A percentile compares a stretch with the other conserved stretches of the same genome.
These are phyloP conservation scores for Syngnathoides biaculeatus DNA, from an alignment of 2,113 vertebrate genomes.

Conservation along the genomic window DNA sequence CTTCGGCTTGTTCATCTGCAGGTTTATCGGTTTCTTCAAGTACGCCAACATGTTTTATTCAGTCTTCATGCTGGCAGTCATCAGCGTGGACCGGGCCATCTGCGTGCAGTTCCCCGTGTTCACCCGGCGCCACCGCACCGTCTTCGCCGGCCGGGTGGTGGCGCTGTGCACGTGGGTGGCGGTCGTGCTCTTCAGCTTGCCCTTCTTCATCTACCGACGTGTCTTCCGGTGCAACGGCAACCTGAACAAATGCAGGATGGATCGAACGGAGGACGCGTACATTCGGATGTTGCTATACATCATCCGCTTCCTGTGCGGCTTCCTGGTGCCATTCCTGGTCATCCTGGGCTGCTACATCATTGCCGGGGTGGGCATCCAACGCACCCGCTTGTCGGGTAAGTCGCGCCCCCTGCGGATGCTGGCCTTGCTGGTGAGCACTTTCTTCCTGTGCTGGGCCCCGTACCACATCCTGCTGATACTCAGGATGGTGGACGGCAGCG, in stretches of 20 bases:
- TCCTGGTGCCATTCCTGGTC: constrained; percentile 71
- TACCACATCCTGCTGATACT: constrained; percentile 71
- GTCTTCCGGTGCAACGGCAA: constrained; percentile 52
- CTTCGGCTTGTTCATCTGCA: constrained; percentile 71
- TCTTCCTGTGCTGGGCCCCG: constrained; percentile 77
- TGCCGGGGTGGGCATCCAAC: constrained; percentile 54
- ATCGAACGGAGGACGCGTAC: constrained; percentile 22
- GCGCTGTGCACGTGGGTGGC: constrained; percentile 51
- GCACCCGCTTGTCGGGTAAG: constrained; percentile 55
- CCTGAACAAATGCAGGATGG: constrained; percentile 58
- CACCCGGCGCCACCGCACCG: constrained; percentile 47
- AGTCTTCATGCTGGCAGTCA: constrained; percentile 72
- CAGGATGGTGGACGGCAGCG: constrained; percentile 65
- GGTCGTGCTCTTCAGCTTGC: constrained; percentile 54
- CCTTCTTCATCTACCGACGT: constrained; percentile 60
- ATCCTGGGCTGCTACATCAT: constrained; percentile 68
- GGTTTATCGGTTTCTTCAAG: constrained; percentile 74
- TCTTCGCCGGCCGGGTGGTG: constrained; percentile 43
- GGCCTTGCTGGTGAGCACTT: constrained; percentile 58
- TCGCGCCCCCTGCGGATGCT: constrained; percentile 65
- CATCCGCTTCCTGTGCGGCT: constrained; percentile 73
- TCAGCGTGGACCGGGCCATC: constrained; percentile 75
- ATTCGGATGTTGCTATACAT: constrained; percentile 35
- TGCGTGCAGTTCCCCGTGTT: constrained; percentile 71
- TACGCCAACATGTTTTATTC: constrained; percentile 78